These are phyloP conservation scores for Rhopalosiphum maidis DNA, from an alignment of 1,140 invertebrate genomes.

Conservation along the genomic window DNA sequence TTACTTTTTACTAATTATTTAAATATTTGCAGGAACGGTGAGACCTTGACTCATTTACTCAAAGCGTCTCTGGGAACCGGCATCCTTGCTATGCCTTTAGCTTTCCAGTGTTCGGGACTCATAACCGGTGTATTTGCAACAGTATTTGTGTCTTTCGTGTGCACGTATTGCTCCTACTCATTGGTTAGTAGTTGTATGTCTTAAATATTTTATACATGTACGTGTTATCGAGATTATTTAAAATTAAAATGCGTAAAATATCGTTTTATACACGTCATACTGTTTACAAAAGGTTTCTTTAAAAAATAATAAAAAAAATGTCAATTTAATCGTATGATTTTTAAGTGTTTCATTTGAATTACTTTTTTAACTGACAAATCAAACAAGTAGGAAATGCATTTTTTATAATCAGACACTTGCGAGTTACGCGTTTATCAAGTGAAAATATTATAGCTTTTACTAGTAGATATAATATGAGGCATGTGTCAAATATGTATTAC, in stretches of 20 bases:
- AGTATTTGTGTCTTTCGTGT: slow-evolving; percentile 80
- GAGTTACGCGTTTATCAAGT: no score
- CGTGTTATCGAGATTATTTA: neutral
- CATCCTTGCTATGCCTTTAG: slow-evolving; percentile 87
- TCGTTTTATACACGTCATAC: no score
- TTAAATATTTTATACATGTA: neutral
- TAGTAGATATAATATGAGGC: no score
- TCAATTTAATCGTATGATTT: no score
- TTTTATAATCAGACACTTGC: no score
- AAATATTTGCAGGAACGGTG: slow-evolving; percentile 71
- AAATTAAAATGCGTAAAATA: no score
- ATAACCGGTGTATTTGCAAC: slow-evolving; percentile 78
- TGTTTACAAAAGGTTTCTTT: no score
- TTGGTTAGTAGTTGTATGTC: slow-evolving; percentile 70
- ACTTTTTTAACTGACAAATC: no score
- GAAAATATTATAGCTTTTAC: no score
- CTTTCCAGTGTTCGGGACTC: slow-evolving; percentile 82
- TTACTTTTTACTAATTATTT: slow-evolving; percentile 7
- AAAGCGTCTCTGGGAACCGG: slow-evolving; percentile 91
- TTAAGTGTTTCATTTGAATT: no score
- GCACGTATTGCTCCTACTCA: slow-evolving; percentile 86
- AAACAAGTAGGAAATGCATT: no score
- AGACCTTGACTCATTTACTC: slow-evolving; percentile 83
- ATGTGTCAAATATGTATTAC: neutral
- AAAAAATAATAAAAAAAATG: no score